These are phyloP conservation scores for Pyrocephalus nanus DNA, from an alignment of 2,797 vertebrate genomes.

Conservation along the genomic window DNA sequence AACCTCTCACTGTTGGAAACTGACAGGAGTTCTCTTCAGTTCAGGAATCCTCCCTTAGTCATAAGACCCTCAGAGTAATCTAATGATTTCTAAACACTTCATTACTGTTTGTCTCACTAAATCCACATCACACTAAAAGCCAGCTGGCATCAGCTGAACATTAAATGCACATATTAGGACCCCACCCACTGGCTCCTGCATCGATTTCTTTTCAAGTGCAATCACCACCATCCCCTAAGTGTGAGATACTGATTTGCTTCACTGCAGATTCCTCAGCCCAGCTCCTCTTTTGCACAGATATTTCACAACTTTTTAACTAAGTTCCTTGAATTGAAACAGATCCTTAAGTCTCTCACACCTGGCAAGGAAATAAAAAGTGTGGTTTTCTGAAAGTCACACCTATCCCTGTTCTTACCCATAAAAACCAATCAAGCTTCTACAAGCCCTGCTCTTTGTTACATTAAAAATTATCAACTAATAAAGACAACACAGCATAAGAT, in stretches of 20 bases:
- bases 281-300: not conserved
- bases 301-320: slow-evolving; percentile 7
- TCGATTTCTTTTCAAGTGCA: not conserved
- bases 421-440: slow-evolving; percentile 2
- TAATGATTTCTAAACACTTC: not conserved
- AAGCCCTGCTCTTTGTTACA: slow-evolving; percentile 1
- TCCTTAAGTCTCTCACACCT: not conserved
- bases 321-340: not conserved
- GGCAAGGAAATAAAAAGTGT: not conserved
- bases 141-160: not conserved
- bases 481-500: slow-evolving; percentile 5
- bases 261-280: not conserved
- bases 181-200: not conserved
- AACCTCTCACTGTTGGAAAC: not conserved
- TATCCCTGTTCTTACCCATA: not conserved
- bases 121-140: not conserved
- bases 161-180: not conserved
- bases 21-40: not conserved
- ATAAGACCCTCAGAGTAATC: not conserved
- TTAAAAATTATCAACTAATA: slow-evolving; percentile 33
- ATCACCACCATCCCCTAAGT: not conserved
- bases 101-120: not conserved
- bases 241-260: not conserved
- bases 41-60: not conserved
- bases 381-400: slow-evolving; percentile 3